A percentile compares a stretch with the other conserved stretches of the same genome.
Conservation (phyloP, 1,140 invertebrate genomes). For the Octopus bimaculoides region DNA sequence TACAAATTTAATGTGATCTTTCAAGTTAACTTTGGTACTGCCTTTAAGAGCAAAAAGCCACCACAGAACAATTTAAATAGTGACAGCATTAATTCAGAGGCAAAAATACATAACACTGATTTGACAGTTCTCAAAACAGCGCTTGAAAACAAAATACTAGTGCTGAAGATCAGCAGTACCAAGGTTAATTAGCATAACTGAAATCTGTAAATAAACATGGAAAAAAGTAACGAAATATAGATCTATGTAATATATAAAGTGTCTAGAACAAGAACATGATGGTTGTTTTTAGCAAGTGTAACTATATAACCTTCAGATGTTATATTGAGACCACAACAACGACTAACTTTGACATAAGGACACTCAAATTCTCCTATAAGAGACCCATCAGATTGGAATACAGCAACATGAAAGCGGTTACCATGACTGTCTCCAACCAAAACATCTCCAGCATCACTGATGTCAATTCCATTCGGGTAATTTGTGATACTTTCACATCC, state of each 20-base stretch:
- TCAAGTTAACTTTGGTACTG: not conserved
- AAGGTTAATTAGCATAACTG: too few species aligned
- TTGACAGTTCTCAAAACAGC: not conserved
- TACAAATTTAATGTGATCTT: not conserved
- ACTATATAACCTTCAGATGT: conserved; percentile 95
- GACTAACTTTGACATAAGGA: conserved; percentile 93
- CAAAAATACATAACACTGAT: not conserved
- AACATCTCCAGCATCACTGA: conserved; percentile 92
- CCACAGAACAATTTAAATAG: not conserved
- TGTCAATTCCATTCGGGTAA: conserved; percentile 96
- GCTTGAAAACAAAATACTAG: not conserved
- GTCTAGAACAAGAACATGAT: conserved; percentile 94
- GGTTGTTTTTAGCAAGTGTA: conserved; percentile 96
- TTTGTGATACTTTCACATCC: conserved; percentile 93
- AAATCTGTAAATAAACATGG: not conserved
- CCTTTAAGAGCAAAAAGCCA: not conserved
- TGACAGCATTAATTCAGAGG: not conserved
- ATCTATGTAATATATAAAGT: conserved; percentile 76
- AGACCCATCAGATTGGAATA: conserved; percentile 79
- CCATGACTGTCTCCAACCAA: conserved; percentile 96
- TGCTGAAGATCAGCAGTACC: too few species aligned
- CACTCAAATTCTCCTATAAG: conserved; percentile 93
- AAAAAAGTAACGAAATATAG: not conserved
- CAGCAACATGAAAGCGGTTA: conserved; percentile 94
- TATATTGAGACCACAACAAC: conserved; percentile 95